Percentiles rank a stretch among this genome's conserved stretches.
phyloP scores from a whole-genome alignment of 1,140 invertebrate species.

The Scaptomyza graminum region DNA sequence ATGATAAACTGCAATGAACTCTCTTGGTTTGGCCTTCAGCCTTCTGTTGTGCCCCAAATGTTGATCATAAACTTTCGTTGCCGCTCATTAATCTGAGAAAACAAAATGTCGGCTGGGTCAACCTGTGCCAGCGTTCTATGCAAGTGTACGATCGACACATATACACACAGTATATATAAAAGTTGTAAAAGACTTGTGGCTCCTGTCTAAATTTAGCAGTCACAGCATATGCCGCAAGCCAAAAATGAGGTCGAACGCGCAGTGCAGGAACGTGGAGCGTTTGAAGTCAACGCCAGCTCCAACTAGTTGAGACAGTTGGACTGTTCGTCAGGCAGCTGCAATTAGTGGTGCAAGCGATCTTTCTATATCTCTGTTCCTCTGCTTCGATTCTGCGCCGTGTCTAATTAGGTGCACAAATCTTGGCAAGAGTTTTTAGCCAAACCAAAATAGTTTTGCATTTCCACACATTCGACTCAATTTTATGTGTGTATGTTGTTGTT shows the following conservation, averaged over 20 bases:
- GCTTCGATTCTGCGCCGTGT: conserved; percentile 23
- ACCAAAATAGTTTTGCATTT: conserved; percentile 70
- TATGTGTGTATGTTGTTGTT: conserved; percentile 45
- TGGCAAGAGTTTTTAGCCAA: conserved; percentile 54
- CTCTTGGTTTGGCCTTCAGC: conserved; percentile 62
- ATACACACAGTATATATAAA: background rate
- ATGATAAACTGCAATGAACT: conserved; percentile 74
- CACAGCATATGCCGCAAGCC: conserved; percentile 24
- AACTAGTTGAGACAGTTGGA: background rate
- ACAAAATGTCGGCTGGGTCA: conserved; percentile 36
- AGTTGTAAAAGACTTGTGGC: conserved; percentile 40
- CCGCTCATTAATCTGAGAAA: conserved; percentile 62
- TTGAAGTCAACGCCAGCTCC: conserved; percentile 34
- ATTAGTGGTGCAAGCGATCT: conserved; percentile 51
- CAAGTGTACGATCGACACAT: background rate
- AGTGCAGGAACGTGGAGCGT: conserved; percentile 22
- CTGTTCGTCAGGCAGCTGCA: conserved; percentile 45
- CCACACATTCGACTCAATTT: conserved; percentile 57
- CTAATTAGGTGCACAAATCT: conserved; percentile 78
- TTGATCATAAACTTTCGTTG: background rate
- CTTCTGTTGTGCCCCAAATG: conserved; percentile 34
- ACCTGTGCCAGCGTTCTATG: conserved; percentile 51
- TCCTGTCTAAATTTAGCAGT: conserved; percentile 43
- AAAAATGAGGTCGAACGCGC: conserved; percentile 45
- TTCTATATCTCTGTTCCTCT: conserved; percentile 41